These are phyloP conservation scores for Campoplex nolae DNA, from an alignment of 2,888 invertebrate genomes.

Conservation along the genomic window DNA sequence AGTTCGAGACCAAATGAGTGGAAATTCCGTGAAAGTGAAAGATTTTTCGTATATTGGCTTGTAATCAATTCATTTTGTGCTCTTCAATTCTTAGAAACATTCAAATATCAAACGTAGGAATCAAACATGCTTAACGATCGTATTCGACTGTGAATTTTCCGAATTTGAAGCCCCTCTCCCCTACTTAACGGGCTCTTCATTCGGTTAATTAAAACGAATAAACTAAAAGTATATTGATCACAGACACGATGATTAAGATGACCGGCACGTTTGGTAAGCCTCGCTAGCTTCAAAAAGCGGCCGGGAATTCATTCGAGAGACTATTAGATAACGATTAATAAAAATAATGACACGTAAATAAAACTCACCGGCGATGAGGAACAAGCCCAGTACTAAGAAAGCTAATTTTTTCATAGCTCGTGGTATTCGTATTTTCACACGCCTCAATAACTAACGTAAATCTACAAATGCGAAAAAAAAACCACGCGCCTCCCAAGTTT, in stretches of 20 bases:
- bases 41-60: neutral
- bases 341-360: neutral
- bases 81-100: neutral
- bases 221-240: no score
- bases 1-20: neutral
- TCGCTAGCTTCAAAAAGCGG: neutral
- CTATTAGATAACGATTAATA: neutral
- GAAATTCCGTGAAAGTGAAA: neutral
- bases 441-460: neutral
- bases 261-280: no score
- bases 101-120: neutral
- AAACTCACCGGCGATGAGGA: slow-evolving; percentile 79
- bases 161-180: neutral
- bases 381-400: slow-evolving; percentile 75
- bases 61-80: neutral
- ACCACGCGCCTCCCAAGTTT: slow-evolving; percentile 46
- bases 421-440: neutral
- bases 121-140: neutral
- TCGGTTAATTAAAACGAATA: neutral
- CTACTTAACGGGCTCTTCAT: neutral
- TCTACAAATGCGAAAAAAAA: slow-evolving; percentile 32
- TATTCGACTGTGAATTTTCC: neutral
- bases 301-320: neutral
- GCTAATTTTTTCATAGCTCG: slow-evolving; percentile 78
- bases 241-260: no score